These are phyloP conservation scores for Corythoichthys intestinalis DNA, from an alignment of 2,113 vertebrate genomes.

Conservation along the genomic window DNA sequence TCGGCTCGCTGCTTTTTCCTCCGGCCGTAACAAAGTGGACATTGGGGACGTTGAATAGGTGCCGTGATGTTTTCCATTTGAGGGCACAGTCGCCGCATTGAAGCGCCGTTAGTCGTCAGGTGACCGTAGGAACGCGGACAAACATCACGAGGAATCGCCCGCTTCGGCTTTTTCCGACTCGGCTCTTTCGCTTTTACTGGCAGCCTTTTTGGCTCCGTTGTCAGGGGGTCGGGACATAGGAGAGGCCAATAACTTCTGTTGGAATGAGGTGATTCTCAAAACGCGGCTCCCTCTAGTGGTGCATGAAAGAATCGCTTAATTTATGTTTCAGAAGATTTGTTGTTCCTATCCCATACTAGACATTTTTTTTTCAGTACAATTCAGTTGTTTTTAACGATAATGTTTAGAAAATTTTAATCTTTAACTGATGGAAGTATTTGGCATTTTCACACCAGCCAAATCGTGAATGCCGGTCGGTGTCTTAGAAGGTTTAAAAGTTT, in stretches of 20 bases:
- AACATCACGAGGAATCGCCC: slow-evolving; percentile 70
- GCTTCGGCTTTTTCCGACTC: slow-evolving; percentile 30
- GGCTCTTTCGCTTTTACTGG: not conserved
- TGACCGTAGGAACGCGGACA: slow-evolving; percentile 78
- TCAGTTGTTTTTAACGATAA: too few species aligned
- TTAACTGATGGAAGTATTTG: too few species aligned
- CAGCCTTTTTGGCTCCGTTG: not conserved
- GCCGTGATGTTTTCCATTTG: slow-evolving; percentile 62
- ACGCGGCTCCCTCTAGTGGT: not conserved
- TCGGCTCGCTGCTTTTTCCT: not conserved
- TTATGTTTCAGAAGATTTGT: too few species aligned
- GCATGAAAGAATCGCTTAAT: not conserved
- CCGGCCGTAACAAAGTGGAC: not conserved
- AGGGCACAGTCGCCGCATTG: slow-evolving; percentile 70
- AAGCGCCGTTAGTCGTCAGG: slow-evolving; percentile 64
- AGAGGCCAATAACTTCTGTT: not conserved
- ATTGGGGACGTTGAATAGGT: slow-evolving; percentile 35
- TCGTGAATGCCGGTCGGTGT: too few species aligned
- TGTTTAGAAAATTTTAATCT: too few species aligned
- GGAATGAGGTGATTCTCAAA: not conserved
- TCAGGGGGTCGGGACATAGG: not conserved
- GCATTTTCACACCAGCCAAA: too few species aligned
- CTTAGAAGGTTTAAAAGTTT: slow-evolving; percentile 30
- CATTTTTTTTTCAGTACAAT: too few species aligned
- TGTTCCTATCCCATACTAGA: too few species aligned